Conservation (phyloP, 2,113 vertebrate genomes). For the Ochotona princeps region DNA sequence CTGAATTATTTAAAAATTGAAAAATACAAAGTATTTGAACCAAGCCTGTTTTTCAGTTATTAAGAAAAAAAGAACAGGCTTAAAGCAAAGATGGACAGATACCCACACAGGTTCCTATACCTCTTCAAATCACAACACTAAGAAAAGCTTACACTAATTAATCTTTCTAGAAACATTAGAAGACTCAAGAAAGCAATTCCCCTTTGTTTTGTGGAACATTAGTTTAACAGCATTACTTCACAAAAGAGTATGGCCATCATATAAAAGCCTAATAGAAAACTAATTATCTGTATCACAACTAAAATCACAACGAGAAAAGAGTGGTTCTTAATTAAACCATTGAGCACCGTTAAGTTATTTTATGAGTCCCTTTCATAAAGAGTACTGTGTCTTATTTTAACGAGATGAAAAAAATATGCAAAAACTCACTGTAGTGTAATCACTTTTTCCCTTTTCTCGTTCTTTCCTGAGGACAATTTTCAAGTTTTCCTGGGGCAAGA, state of each 20-base stretch:
- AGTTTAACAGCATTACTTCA: slow-evolving; percentile 60
- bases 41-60: not conserved
- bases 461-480: not conserved
- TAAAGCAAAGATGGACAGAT: not conserved
- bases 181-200: slow-evolving; percentile 54
- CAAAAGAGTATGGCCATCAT: slow-evolving; percentile 49
- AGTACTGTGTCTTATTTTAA: slow-evolving; percentile 48
- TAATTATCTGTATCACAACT: slow-evolving; percentile 54
- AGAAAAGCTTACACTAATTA: slow-evolving; percentile 32
- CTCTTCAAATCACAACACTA: not conserved
- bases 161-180: slow-evolving; percentile 31
- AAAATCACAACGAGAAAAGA: slow-evolving; percentile 62
- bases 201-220: slow-evolving; percentile 54
- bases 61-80: slow-evolving; percentile 40
- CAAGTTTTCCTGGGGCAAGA: not conserved
- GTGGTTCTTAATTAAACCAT: slow-evolving; percentile 62
- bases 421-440: not conserved
- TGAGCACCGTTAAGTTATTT: slow-evolving; percentile 17
- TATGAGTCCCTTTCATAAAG: slow-evolving; percentile 17
- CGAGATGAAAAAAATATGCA: slow-evolving; percentile 7
- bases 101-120: not conserved
- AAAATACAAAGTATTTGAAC: slow-evolving; percentile 4
- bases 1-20: not conserved
- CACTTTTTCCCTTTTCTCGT: not conserved
- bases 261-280: slow-evolving; percentile 63